Percentiles rank a stretch among this genome's conserved stretches.
Conservation (phyloP, 2,113 vertebrate genomes). For the Microcebus murinus region DNA sequence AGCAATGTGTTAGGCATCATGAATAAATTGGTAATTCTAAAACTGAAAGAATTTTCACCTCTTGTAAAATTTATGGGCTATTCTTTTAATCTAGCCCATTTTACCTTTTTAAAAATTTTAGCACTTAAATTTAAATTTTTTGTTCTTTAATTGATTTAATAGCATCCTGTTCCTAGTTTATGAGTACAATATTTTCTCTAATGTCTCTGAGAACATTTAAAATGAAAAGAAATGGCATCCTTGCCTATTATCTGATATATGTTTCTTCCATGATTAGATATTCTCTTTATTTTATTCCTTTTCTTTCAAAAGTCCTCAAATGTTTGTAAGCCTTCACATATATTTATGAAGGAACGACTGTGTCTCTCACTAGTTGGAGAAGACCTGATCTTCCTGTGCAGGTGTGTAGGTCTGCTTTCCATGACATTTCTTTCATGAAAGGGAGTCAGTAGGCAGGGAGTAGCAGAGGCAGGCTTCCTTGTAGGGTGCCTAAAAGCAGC, state of each 20-base stretch:
- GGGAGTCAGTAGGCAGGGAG: not conserved
- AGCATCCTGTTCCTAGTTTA: not conserved
- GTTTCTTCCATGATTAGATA: not conserved
- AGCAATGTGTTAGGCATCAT: not conserved
- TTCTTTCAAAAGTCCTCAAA: not conserved
- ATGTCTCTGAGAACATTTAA: not conserved
- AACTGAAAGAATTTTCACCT: not conserved
- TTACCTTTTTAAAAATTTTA: not conserved
- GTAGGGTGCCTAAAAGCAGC: not conserved
- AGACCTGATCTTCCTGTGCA: not conserved
- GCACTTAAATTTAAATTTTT: not conserved
- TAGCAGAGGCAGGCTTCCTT: not conserved
- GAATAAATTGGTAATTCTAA: constrained; percentile 3
- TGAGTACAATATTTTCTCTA: not conserved
- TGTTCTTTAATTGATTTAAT: not conserved
- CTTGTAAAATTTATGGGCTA: not conserved
- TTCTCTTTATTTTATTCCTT: not conserved
- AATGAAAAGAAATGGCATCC: not conserved
- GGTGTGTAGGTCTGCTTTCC: not conserved
- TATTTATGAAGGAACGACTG: not conserved
- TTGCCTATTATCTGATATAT: not conserved
- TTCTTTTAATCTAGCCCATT: not conserved
- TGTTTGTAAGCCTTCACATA: not conserved
- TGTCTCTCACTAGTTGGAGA: not conserved
- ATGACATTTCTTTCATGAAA: not conserved